Base-by-base conservation (phyloP, 2,888 invertebrate species). In the Lordiphosa fenestrarum region DNA sequence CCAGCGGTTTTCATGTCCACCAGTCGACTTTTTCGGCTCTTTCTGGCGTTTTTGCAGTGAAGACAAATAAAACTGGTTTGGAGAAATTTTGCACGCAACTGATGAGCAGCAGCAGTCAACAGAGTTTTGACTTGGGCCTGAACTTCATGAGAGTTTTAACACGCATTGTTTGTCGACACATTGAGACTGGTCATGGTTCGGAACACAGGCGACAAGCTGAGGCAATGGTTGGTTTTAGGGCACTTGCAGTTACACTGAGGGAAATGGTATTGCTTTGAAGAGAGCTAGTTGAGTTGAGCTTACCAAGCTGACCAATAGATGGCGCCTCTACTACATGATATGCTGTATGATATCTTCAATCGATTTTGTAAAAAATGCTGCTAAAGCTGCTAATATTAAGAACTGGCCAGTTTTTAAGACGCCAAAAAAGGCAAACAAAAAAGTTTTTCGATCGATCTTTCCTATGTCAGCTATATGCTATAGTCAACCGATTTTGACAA, bases 131-230 rank as follows among this genome's bases (percentile, higher is more conserved):
- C 33, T 49, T 49, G 36, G 36, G 48, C 49, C 37, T 55, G 48
- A 55, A 48, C 48, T 55, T 42, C 54, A 49, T 39, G 42, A 15
- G 40, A 42, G 49, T 41, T 56, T 50, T 12, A 49, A 19, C 12
- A 41, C 52, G 21, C 15, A 30, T 33, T 51, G 33, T 21, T 23
- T 9, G 13, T 36, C 44, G 10, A 51, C 42, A 52, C 44, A 48
- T 59, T 59, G 53, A 33, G 59, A 37, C 52, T 59, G 59, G 59
- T 59, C 53, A 59, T 59, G 59, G 59, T 54, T 59, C 49, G 49
- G 19, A 59, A 47, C 44, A 39, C 51, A 57, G 35, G 40, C 35
- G 46, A 51, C 51, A 13, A 44, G 36, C 13, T 19, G 39, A 50
- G 23, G 6, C 7, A 42, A 21, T 30, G 30, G 30, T 30, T 30